Conservation (phyloP, 2,113 vertebrate species). For the Seriola rivoliana region DNA sequence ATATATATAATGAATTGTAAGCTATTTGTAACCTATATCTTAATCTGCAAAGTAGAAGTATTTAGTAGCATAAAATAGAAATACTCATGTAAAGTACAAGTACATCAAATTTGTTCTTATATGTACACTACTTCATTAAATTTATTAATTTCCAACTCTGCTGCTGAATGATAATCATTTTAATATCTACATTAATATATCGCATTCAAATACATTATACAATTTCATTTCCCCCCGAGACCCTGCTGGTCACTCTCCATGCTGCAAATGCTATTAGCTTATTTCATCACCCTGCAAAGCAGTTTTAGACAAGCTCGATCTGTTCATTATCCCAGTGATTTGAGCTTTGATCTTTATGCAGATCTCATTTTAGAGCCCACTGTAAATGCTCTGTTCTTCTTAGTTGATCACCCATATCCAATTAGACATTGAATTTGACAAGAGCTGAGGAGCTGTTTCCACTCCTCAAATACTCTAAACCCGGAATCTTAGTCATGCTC, state of each 20-base stretch:
- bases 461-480: slow-evolving; percentile 51
- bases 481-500: slow-evolving; percentile 69
- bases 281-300: slow-evolving; percentile 39
- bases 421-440: slow-evolving; percentile 78
- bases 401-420: slow-evolving; percentile 76
- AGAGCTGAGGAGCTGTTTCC: slow-evolving; percentile 64
- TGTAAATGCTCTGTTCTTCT: slow-evolving; percentile 51
- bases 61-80: too few species aligned
- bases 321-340: slow-evolving; percentile 69
- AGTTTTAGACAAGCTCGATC: slow-evolving; percentile 39
- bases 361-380: slow-evolving; percentile 63
- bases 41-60: too few species aligned
- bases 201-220: neutral
- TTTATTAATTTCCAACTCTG: neutral
- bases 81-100: neutral
- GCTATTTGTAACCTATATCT: too few species aligned
- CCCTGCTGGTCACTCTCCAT: neutral
- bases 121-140: too few species aligned
- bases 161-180: neutral
- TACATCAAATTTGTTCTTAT: neutral
- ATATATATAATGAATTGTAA: too few species aligned
- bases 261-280: slow-evolving; percentile 22
- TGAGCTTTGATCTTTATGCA: slow-evolving; percentile 67
- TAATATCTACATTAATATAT: neutral
- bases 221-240: neutral